phyloP scores from a whole-genome alignment of 2,113 vertebrate species.

The Lota lota region DNA sequence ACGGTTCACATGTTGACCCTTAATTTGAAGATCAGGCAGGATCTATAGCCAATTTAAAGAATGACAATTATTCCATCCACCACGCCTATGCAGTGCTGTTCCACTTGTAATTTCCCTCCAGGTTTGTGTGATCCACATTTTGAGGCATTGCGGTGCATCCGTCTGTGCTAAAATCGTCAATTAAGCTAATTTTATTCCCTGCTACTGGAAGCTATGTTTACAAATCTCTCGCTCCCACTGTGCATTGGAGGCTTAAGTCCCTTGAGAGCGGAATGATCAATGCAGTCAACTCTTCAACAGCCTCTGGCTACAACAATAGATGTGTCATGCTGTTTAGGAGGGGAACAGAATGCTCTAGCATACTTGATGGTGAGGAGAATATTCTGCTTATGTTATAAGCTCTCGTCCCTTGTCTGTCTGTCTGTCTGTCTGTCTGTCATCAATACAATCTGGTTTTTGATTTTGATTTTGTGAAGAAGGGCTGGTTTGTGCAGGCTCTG shows the following conservation, averaged over 20 bases:
- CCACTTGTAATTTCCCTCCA: slow-evolving; percentile 15
- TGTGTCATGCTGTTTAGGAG: slow-evolving; percentile 36
- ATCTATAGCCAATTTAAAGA: background rate
- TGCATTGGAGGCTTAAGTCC: background rate
- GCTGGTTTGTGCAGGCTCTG: background rate
- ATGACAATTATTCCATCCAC: background rate
- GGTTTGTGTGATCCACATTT: slow-evolving; percentile 15
- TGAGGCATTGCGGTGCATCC: slow-evolving; percentile 19
- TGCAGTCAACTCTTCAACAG: too few species aligned
- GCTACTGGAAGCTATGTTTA: slow-evolving; percentile 23
- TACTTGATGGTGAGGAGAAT: slow-evolving; percentile 25
- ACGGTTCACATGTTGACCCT: too few species aligned
- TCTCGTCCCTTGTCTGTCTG: background rate
- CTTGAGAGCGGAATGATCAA: too few species aligned
- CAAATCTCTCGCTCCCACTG: slow-evolving; percentile 26
- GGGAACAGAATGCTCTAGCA: slow-evolving; percentile 38
- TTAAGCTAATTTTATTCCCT: slow-evolving; percentile 48
- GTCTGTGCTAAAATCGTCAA: slow-evolving; percentile 51
- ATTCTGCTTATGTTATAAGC: background rate
- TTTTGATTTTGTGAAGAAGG: slow-evolving; percentile 32
- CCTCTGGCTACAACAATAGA: slow-evolving; percentile 27
- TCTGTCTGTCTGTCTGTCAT: background rate
- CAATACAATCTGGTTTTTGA: background rate
- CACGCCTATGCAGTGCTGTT: background rate
- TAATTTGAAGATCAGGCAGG: too few species aligned